Evolutionary conservation across 2,797 vertebrate genomes (phyloP).

Genomic region (Balearica regulorum): DNA sequence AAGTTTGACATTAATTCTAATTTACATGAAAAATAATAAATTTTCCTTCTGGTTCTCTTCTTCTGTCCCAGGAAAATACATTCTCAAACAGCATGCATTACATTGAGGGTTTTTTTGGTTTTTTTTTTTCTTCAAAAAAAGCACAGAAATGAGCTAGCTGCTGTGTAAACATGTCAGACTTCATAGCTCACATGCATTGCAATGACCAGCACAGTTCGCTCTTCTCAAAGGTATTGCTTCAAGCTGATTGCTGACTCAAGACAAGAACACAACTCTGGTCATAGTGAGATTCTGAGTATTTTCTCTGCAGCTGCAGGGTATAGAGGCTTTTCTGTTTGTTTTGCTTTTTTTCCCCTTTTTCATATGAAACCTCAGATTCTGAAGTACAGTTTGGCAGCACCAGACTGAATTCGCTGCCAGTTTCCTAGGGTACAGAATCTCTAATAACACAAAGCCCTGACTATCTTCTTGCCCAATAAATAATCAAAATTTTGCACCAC

Average conservation of each 20-base stretch:
- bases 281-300: slow-evolving; percentile 29
- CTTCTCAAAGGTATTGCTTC: slow-evolving; percentile 51
- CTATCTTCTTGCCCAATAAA: slow-evolving; percentile 1
- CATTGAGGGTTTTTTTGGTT: background rate
- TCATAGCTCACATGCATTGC: background rate
- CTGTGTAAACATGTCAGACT: slow-evolving; percentile 1
- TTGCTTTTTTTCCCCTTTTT: background rate
- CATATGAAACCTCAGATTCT: slow-evolving; percentile 46
- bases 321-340: slow-evolving; percentile 54
- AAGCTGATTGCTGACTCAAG: slow-evolving; percentile 56
- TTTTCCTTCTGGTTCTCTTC: background rate
- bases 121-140: background rate
- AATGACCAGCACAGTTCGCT: background rate
- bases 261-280: slow-evolving; percentile 28
- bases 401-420: background rate
- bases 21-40: background rate
- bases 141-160: background rate
- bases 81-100: background rate
- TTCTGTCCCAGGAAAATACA: background rate
- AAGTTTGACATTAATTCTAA: background rate
- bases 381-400: slow-evolving; percentile 50
- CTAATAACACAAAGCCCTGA: slow-evolving; percentile 30
- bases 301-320: slow-evolving; percentile 47
- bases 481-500: background rate
- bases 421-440: slow-evolving; percentile 31